Conservation (phyloP, 1,140 invertebrate genomes). For the Cherax quadricarinatus region DNA sequence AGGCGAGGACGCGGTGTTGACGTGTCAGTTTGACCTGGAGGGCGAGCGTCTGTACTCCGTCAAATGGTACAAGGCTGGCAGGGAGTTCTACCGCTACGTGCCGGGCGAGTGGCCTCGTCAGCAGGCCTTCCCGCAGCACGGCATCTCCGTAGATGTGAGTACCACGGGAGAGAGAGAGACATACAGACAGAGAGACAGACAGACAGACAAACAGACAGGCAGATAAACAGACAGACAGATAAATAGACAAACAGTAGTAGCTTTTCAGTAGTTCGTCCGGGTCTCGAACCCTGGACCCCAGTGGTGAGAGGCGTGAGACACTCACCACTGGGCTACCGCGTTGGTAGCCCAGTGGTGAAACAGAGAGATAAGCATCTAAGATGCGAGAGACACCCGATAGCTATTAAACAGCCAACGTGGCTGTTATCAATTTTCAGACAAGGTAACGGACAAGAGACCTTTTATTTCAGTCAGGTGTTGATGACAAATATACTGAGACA, state of each 20-base stretch:
- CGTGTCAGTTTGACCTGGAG: conserved; percentile 77
- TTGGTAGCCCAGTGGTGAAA: too few relatives aligned
- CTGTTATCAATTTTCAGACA: too few relatives aligned
- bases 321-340: too few relatives aligned
- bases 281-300: too few relatives aligned
- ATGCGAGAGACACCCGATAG: too few relatives aligned
- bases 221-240: neutral
- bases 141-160: conserved; percentile 87
- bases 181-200: neutral
- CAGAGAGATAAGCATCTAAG: neutral
- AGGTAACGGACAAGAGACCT: too few relatives aligned
- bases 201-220: neutral
- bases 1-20: conserved; percentile 74
- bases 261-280: too few relatives aligned
- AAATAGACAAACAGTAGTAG: neutral
- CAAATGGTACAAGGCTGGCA: conserved; percentile 77
- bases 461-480: too few relatives aligned
- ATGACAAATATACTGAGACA: too few relatives aligned
- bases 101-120: conserved; percentile 83
- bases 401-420: too few relatives aligned
- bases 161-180: conserved; percentile 27
- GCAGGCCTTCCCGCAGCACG: conserved; percentile 83
- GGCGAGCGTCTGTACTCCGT: conserved; percentile 76
- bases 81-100: conserved; percentile 83
- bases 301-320: too few relatives aligned